Evolutionary conservation across 2,888 invertebrate genomes (phyloP), one percentile per base, ranked within the genome.

Genomic region (Gibbula magus): DNA sequence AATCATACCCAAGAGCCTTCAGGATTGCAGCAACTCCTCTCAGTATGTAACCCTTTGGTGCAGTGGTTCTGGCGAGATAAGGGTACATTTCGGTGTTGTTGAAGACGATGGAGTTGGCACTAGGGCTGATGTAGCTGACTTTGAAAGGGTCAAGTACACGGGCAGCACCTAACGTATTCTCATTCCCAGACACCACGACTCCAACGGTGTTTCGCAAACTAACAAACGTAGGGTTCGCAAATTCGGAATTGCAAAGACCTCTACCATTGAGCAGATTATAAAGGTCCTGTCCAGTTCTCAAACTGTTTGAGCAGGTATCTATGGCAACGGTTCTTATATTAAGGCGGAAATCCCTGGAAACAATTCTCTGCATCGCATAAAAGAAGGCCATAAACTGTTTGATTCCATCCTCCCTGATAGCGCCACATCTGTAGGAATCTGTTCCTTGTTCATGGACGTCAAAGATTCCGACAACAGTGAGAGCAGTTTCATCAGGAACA

Each of bases 141-240:
- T 93, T 90, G 86, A 94, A 94, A 7, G 94, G 91, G 25, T 94
- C 90, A 52, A 94, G 91, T 82, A 95, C 92, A 79, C 94, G 87
- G 2, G 92, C 88, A 0, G 91, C 90, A 7, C 89, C 90, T 45
- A 90, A 86, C 2, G 89, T 87, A 56, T 85, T 87, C 16, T 79
- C 74, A 0, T 88, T 85, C 10, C 90, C 90, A 10, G 89, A 84
- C 2, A 90, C 90, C 13, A 93, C 73, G 8, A 92, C 89, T 7
- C 91, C 91, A 3, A 92, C 88, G 13, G 93, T 85, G 20, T 82
- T 83, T 61, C 85, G 79, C 0, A 89, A 82, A 77, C 85, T 18
- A 76, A 86, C 75, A 75, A 83, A 66, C 78, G 79, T 79, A n/a
- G 22, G 5, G 10, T 29, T 29, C 2, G 22, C 20, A 13, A 75